Evolutionary conservation across 2,888 invertebrate genomes (phyloP).

Genomic region (Aproaerema taeniolella): DNA sequence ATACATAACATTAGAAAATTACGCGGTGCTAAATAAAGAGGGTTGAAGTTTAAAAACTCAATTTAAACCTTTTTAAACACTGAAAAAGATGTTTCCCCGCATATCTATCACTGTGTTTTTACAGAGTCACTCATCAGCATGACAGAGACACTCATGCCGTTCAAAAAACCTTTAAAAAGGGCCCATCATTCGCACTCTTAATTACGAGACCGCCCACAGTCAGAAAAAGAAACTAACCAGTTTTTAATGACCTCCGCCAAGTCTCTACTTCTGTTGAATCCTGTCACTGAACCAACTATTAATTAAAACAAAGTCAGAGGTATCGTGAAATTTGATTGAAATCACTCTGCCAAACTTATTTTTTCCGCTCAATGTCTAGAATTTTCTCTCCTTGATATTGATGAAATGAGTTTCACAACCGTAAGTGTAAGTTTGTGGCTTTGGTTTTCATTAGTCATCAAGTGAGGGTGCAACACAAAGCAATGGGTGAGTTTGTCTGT

Average conservation of each 20-base stretch:
- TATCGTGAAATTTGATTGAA: slow-evolving; percentile 39
- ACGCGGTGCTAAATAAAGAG: too few relatives aligned
- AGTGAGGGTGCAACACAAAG: slow-evolving; percentile 49
- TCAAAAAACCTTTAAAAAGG: slow-evolving; percentile 49
- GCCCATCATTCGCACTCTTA: slow-evolving; percentile 67
- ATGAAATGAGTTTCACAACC: background rate
- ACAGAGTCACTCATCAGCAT: slow-evolving; percentile 32
- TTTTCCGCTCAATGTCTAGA: slow-evolving; percentile 5
- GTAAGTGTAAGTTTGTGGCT: slow-evolving; percentile 10
- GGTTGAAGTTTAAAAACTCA: too few relatives aligned
- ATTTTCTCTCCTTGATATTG: background rate
- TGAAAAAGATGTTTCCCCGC: background rate
- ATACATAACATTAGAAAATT: too few relatives aligned
- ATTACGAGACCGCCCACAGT: slow-evolving; percentile 53
- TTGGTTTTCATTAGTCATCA: slow-evolving; percentile 58
- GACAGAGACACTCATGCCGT: slow-evolving; percentile 34
- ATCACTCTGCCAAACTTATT: slow-evolving; percentile 17
- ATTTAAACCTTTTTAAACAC: background rate
- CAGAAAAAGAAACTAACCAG: slow-evolving; percentile 52
- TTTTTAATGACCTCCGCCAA: slow-evolving; percentile 33
- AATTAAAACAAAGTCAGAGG: slow-evolving; percentile 26
- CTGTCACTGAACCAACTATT: background rate
- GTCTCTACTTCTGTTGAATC: slow-evolving; percentile 18
- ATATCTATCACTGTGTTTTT: slow-evolving; percentile 8
- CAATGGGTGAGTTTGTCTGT: slow-evolving; percentile 57